These are phyloP conservation scores for Drosophila kambysellisi DNA, from an alignment of 2,888 invertebrate genomes.

Conservation along the genomic window DNA sequence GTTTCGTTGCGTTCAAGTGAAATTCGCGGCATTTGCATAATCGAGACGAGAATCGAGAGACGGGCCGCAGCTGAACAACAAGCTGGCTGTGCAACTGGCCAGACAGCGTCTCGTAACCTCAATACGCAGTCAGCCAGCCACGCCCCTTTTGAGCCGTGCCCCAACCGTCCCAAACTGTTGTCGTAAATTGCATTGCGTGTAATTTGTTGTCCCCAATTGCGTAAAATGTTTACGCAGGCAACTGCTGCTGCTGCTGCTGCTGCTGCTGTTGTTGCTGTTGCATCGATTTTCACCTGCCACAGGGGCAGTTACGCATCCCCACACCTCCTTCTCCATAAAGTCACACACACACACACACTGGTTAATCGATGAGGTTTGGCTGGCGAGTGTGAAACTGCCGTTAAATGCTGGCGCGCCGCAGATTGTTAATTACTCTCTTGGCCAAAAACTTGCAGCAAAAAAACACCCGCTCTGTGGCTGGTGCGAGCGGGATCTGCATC, in stretches of 20 bases:
- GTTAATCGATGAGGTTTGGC: constrained; percentile 58
- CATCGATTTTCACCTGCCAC: constrained; percentile 66
- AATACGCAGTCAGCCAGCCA: constrained; percentile 26
- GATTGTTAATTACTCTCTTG: constrained; percentile 60
- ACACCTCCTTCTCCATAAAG: neutral
- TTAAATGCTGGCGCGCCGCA: constrained; percentile 62
- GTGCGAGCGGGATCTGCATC: neutral
- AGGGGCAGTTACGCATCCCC: constrained; percentile 4
- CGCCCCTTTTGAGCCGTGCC: constrained; percentile 1
- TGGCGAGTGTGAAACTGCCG: constrained; percentile 54
- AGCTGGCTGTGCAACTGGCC: constrained; percentile 4
- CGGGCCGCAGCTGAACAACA: neutral
- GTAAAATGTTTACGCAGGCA: constrained; percentile 55
- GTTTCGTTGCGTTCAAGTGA: constrained; percentile 35
- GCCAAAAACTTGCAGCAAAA: neutral
- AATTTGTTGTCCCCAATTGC: constrained; percentile 67
- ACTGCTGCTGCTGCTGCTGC: neutral
- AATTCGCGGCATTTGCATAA: constrained; percentile 54
- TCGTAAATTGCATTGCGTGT: constrained; percentile 49
- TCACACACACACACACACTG: neutral
- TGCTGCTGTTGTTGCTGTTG: constrained; percentile 18
- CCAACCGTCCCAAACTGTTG: constrained; percentile 1
- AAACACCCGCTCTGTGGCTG: neutral
- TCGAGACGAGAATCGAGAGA: constrained; percentile 10
- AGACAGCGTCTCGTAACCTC: constrained; percentile 49